Evolutionary conservation across 1,140 invertebrate species (phyloP), one percentile per base, ranked within the genome.

Genomic region (Aphaenogaster ashmeadi): DNA sequence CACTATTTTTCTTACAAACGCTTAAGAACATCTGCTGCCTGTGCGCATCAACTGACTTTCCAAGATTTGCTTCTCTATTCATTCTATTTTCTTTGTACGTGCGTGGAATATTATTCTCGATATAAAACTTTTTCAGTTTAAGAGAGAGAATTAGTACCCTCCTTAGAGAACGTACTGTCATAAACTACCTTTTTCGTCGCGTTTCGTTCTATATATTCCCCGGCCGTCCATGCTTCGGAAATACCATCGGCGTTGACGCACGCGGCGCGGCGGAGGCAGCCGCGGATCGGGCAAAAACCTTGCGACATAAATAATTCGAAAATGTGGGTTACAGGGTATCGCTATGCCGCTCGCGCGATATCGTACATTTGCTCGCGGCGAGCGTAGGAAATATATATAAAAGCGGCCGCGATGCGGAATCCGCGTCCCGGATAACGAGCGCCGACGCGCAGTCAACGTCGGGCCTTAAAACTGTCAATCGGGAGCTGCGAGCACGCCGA

Each of bases 391-490:
- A 77, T 77, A 21, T 77, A 21, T 47, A 18, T 62, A 33, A 62
- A 47, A 27, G 27, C 27, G 27, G 27, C 27, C 27, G 41, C 21
- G 69, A 81, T 56, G 72, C 56, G 60, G 67, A 79, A 86, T 87
- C 54, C 77, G 60, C 85, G 77, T 75, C 64, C 47, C 27, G 78
- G 88, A 78, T 87, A 89, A 89, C 87, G 88, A 89, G 87, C n/a
- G 11, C 33, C 77, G 72, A 72, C 27, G 69, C 18, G 11, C 36
- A 27, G 62, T 67, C 66, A 33, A 52, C 60, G 54, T 56, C 44
- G 75, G 54, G 78, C n/a, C 41, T 89, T 90, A 92, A 93, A 93
- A 93, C 91, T 91, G 91, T 92, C 92, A 91, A 91, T 88, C 92
- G 87, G 90, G 58, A 18, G 41, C 56, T 47, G 54, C 44, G 58